Conservation (phyloP, 2,888 invertebrate species). For the Cephus pygmeus region DNA sequence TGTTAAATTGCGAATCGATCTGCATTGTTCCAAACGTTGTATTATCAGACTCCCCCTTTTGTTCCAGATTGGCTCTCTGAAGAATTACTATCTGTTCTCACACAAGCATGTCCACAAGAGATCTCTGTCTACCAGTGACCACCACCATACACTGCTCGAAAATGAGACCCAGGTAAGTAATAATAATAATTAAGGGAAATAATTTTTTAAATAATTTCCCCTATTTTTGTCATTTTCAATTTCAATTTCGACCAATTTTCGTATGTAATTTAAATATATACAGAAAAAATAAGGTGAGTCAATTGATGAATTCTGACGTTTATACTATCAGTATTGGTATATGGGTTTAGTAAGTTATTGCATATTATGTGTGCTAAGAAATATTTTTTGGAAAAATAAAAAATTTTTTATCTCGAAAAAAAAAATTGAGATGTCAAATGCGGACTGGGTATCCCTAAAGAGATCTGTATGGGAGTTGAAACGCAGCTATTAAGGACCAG, state of each 20-base stretch:
- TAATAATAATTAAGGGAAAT: background rate
- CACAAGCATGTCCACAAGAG: constrained; percentile 88
- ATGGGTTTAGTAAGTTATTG: no score
- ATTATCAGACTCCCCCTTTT: constrained; percentile 50
- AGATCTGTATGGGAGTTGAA: background rate
- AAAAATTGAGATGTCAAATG: no score
- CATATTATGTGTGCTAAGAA: no score
- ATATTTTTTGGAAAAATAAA: no score
- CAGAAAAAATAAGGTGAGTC: background rate
- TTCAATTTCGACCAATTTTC: background rate
- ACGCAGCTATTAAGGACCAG: background rate
- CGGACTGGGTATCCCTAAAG: no score
- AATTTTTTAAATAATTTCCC: no score
- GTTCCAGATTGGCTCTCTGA: constrained; percentile 90
- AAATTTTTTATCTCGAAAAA: no score
- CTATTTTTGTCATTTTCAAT: background rate
- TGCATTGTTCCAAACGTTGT: background rate
- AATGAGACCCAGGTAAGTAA: constrained; percentile 81
- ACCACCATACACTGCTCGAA: constrained; percentile 81
- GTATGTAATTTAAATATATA: background rate
- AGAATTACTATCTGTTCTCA: constrained; percentile 86
- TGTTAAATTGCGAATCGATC: background rate
- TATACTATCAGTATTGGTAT: background rate
- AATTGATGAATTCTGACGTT: background rate
- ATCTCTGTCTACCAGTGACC: constrained; percentile 80